Percentiles rank a stretch among this genome's conserved stretches.
phyloP scores from a whole-genome alignment of 2,888 invertebrate genomes.

The Zonitis immaculata region DNA sequence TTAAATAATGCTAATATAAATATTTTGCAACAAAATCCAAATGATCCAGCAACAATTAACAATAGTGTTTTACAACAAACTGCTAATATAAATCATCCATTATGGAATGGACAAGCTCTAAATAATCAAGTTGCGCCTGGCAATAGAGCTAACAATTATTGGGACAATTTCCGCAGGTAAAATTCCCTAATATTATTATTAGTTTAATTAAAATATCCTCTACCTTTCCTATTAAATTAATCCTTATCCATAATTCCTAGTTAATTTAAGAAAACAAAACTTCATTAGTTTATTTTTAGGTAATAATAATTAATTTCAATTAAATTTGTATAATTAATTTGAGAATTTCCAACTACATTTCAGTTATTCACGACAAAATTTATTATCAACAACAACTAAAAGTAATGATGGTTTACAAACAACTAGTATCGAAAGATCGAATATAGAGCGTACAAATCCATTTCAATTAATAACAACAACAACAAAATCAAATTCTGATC shows the following conservation, averaged over 20 bases:
- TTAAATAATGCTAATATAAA: conserved; percentile 36
- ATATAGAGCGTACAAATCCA: conserved; percentile 54
- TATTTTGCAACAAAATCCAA: conserved; percentile 6
- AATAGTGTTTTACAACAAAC: conserved; percentile 38
- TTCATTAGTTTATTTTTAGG: not conserved
- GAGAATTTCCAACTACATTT: conserved; percentile 11
- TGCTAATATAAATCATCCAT: conserved; percentile 40
- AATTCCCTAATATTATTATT: conserved; percentile 13
- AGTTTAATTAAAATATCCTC: conserved; percentile 1
- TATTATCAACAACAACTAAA: conserved; percentile 76
- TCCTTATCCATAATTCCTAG: conserved; percentile 12
- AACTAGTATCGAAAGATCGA: conserved; percentile 44
- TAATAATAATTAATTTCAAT: no score
- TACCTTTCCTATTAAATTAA: conserved; percentile 6
- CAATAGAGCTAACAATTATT: conserved; percentile 87
- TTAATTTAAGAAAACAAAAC: not conserved
- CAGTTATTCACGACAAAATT: conserved; percentile 85
- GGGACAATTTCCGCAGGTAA: conserved; percentile 91
- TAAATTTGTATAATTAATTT: no score
- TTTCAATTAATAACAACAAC: conserved; percentile 29
- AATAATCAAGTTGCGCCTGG: conserved; percentile 91
- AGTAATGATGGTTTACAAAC: conserved; percentile 61
- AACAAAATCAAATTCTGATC: conserved; percentile 38
- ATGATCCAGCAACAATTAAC: conserved; percentile 24
- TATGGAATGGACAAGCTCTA: conserved; percentile 55